Base-by-base conservation (phyloP, 2,888 invertebrate species). In the Nysson spinosus region DNA sequence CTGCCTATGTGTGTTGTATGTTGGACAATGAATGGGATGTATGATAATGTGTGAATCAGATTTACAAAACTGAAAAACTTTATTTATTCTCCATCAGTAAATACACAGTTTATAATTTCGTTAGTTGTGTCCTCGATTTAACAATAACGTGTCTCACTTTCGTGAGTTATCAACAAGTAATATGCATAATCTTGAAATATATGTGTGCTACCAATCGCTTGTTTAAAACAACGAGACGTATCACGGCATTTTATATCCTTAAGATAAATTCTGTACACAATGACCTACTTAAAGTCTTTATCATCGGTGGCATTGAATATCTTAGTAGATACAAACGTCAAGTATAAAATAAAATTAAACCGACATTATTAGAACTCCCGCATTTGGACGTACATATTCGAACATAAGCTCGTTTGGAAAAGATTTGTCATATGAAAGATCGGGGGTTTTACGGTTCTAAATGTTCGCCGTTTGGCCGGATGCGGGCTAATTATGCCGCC, bases 311-410 rank as follows among this genome's bases (percentile, higher is more conserved):
- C 32, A 32, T 16, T 35, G 2, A 30, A 24, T 2, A 24, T 24
- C 24, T 24, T 32, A 12, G 11, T 12, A 32, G n/a, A 9, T 11
- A 32, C 32, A 32, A n/a, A n/a, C 5, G 32, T 32, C 32, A 32
- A 32, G 9, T n/a, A n/a, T n/a, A n/a, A n/a, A n/a, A 46, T 28
- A n/a, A 35, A 16, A 35, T 26, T 19, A n/a, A n/a, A n/a, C 19
- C 5, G 17, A 28, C 20, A 22, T 26, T 54, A 37, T 82, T 64
- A 85, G 69, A 83, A 82, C 55, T 85, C 84, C 50, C 83, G 78
- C 83, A 85, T 82, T 68, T 85, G 85, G 68, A 85, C 74, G 55
- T 80, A 83, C 52, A 85, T 69, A 64, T 85, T 85, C 3, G 85
- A 80, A 56, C 83, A 82, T 34, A 80, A 68, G 54, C 84, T 83